These are phyloP conservation scores for Seira musarum DNA, from an alignment of 2,888 invertebrate species.

Conservation along the genomic window DNA sequence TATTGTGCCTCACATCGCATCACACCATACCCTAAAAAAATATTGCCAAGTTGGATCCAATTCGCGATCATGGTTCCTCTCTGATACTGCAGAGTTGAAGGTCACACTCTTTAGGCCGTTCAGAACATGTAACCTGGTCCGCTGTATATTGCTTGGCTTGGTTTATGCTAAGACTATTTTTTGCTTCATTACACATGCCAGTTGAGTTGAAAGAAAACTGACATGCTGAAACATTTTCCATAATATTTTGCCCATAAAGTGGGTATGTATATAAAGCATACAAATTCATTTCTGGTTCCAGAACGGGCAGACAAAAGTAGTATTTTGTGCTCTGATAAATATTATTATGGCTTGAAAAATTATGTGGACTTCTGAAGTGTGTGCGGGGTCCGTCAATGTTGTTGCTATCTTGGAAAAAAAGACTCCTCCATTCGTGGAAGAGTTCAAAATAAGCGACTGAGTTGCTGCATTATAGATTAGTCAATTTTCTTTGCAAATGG, in stretches of 20 bases:
- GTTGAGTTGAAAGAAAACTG: background rate
- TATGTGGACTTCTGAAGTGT: background rate
- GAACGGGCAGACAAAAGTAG: background rate
- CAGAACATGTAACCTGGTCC: background rate
- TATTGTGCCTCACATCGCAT: no score
- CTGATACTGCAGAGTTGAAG: conserved; percentile 46
- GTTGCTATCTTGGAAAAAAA: background rate
- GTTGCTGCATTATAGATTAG: background rate
- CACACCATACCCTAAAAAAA: no score
- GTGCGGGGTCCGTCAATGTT: background rate
- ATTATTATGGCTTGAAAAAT: background rate
- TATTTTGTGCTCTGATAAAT: background rate
- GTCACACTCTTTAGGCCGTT: conserved; percentile 23
- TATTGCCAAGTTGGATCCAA: no score
- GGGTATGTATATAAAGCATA: background rate
- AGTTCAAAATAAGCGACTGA: background rate
- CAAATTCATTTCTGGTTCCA: background rate
- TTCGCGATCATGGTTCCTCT: no score
- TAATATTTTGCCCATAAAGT: background rate
- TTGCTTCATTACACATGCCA: background rate
- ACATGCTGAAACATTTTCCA: background rate
- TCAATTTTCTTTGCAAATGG: background rate
- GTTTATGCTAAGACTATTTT: background rate
- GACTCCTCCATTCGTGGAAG: background rate
- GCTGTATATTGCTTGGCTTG: background rate